These are phyloP conservation scores for Melipona beecheii DNA, from an alignment of 2,888 invertebrate genomes.

Conservation along the genomic window DNA sequence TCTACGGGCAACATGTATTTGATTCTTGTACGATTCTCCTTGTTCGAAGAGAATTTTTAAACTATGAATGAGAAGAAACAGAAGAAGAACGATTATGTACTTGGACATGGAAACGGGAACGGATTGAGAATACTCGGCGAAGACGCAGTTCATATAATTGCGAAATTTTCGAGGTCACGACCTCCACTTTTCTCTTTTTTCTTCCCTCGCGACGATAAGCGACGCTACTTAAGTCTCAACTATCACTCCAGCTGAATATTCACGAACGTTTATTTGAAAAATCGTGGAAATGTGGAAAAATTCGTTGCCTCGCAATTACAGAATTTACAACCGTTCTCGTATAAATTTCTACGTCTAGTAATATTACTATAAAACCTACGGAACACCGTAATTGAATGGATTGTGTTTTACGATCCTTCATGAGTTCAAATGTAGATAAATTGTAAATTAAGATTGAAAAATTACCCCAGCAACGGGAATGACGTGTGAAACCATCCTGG, in stretches of 20 bases:
- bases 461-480: slow-evolving; percentile 79
- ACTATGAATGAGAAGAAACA: not conserved
- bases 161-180: slow-evolving; percentile 79
- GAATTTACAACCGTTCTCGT: no score
- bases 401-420: not conserved
- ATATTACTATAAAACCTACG: not conserved
- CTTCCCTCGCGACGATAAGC: slow-evolving; percentile 67
- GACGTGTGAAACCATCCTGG: slow-evolving; percentile 79
- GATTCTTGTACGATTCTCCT: not conserved
- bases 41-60: not conserved
- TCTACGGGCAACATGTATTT: not conserved
- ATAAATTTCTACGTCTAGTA: not conserved
- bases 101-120: slow-evolving; percentile 28
- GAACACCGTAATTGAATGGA: not conserved
- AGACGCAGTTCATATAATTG: slow-evolving; percentile 72
- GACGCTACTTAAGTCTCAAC: slow-evolving; percentile 17
- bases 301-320: not conserved
- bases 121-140: slow-evolving; percentile 39
- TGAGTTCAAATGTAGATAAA: no score
- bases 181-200: slow-evolving; percentile 71
- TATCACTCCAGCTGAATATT: slow-evolving; percentile 8
- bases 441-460: slow-evolving; percentile 22
- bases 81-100: not conserved
- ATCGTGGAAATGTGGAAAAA: slow-evolving; percentile 4
- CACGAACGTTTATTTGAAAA: slow-evolving; percentile 2